Conservation (phyloP, 1,140 invertebrate genomes). For the Atta texana region DNA sequence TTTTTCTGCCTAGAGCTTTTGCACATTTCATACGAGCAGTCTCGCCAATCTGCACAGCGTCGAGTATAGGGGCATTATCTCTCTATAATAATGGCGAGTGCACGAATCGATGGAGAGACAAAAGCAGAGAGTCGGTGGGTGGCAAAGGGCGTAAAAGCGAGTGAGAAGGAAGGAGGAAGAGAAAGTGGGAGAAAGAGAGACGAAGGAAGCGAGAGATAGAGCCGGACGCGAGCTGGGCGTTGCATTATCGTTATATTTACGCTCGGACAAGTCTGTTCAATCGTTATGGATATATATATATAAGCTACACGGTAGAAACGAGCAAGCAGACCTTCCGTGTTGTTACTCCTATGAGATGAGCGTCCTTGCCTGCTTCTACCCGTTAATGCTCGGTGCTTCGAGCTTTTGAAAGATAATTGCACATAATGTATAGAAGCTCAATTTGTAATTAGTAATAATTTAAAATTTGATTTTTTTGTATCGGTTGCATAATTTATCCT, state of each 20-base stretch:
- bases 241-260: constrained; percentile 84
- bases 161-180: neutral
- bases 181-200: constrained; percentile 38
- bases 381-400: constrained; percentile 3
- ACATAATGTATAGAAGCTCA: neutral
- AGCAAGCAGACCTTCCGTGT: constrained; percentile 41
- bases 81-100: constrained; percentile 70
- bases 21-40: constrained; percentile 48
- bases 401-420: constrained; percentile 50
- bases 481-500: neutral
- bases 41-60: constrained; percentile 48
- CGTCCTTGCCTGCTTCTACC: neutral
- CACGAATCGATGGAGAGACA: constrained; percentile 73
- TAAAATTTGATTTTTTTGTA: neutral
- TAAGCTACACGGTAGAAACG: constrained; percentile 67
- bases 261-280: constrained; percentile 82
- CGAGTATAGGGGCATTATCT: constrained; percentile 70
- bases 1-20: constrained; percentile 54
- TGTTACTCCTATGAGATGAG: constrained; percentile 41
- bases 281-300: constrained; percentile 76
- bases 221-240: constrained; percentile 65
- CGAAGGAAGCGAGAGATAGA: constrained; percentile 24
- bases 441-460: constrained; percentile 7
- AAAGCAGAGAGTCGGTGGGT: constrained; percentile 49
- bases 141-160: constrained; percentile 48